Percentiles rank a stretch among this genome's conserved stretches.
Evolutionary conservation across 2,797 vertebrate species (phyloP).

Genomic region (Bradypodion pumilum): DNA sequence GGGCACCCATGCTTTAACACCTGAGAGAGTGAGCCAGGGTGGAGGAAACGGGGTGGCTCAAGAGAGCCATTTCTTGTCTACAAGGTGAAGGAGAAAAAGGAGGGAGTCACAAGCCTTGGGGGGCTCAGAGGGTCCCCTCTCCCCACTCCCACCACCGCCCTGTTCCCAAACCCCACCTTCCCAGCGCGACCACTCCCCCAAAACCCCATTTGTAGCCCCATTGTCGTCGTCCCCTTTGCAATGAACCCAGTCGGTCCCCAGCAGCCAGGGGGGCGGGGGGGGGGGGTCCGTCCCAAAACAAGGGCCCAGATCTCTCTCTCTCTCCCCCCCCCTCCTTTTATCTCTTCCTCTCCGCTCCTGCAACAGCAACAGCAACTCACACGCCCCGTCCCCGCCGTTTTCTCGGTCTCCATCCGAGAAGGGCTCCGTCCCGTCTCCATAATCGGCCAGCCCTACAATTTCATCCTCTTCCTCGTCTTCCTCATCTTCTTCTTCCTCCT

Average conservation of each 20-base stretch:
- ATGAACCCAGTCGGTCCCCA: too few relatives aligned
- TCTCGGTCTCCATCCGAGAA: slow-evolving; percentile 81
- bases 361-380: slow-evolving; percentile 71
- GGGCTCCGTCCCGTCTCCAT: slow-evolving; percentile 79
- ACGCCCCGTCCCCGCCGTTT: slow-evolving; percentile 84
- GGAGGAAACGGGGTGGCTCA: neutral
- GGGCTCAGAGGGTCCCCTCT: neutral
- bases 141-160: neutral
- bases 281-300: slow-evolving; percentile 31
- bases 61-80: neutral
- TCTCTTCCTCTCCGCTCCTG: neutral
- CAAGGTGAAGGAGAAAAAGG: neutral
- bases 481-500: slow-evolving; percentile 57
- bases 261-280: too few relatives aligned
- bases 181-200: neutral
- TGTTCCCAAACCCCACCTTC: neutral
- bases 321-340: neutral
- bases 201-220: neutral
- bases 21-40: neutral
- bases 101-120: neutral
- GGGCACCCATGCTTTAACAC: neutral
- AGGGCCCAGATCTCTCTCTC: neutral
- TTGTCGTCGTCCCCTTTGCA: too few relatives aligned
- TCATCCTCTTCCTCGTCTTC: slow-evolving; percentile 77
- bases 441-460: slow-evolving; percentile 72